phyloP scores from a whole-genome alignment of 2,888 invertebrate genomes.

The Phyllotreta striolata region DNA sequence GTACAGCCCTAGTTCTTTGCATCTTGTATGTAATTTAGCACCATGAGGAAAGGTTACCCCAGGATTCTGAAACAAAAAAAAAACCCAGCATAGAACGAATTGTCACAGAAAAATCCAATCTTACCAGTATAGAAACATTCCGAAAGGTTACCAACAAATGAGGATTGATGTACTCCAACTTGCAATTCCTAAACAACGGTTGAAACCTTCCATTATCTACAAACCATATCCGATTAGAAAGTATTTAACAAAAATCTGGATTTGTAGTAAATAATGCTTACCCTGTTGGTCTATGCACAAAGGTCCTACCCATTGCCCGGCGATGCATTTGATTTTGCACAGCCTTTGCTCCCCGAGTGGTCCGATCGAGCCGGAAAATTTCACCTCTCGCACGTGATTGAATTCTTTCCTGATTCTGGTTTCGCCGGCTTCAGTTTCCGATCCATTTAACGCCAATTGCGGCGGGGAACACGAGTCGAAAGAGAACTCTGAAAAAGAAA shows the following conservation, averaged over 20 bases:
- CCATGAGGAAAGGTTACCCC: slow-evolving; percentile 80
- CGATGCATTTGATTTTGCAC: slow-evolving; percentile 86
- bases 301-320: slow-evolving; percentile 86
- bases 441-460: slow-evolving; percentile 60
- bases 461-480: slow-evolving; percentile 61
- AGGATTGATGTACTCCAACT: slow-evolving; percentile 73
- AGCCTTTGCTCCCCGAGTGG: slow-evolving; percentile 76
- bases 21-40: slow-evolving; percentile 77
- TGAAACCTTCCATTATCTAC: slow-evolving; percentile 78
- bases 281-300: slow-evolving; percentile 79
- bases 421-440: slow-evolving; percentile 58
- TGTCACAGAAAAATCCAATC: slow-evolving; percentile 49
- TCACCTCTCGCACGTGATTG: slow-evolving; percentile 65
- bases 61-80: slow-evolving; percentile 60
- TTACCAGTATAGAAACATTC: slow-evolving; percentile 76
- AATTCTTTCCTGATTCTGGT: slow-evolving; percentile 58
- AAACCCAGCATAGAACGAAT: neutral
- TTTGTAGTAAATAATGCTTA: slow-evolving; percentile 54
- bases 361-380: slow-evolving; percentile 80
- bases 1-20: slow-evolving; percentile 83
- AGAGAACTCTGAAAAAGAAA: slow-evolving; percentile 51
- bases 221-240: slow-evolving; percentile 45
- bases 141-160: slow-evolving; percentile 76
- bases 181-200: slow-evolving; percentile 78
- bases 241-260: neutral